phyloP scores from a whole-genome alignment of 1,140 invertebrate species.

The Thrips palmi region DNA sequence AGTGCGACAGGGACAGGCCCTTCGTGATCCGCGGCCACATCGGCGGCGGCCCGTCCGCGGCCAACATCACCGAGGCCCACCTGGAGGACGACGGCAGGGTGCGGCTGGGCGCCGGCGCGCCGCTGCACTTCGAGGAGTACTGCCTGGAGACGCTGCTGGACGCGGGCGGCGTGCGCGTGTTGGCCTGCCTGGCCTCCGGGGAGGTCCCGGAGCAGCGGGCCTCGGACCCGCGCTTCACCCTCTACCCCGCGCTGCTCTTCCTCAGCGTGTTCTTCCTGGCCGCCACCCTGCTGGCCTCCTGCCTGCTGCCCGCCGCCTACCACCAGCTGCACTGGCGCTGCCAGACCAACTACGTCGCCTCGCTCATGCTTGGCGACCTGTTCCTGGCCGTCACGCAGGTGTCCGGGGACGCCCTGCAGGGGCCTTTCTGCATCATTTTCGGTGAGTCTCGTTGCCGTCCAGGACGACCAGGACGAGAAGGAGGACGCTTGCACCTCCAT shows the following conservation, averaged over 20 bases:
- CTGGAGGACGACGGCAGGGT: slow-evolving; percentile 28
- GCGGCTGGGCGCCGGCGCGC: slow-evolving; percentile 19
- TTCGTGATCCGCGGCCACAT: slow-evolving; percentile 6
- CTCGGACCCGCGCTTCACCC: slow-evolving; percentile 35
- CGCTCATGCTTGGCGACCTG: slow-evolving; percentile 55
- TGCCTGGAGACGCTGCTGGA: slow-evolving; percentile 39
- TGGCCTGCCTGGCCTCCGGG: slow-evolving; percentile 33
- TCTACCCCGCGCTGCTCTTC: slow-evolving; percentile 54
- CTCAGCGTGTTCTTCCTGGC: slow-evolving; percentile 58
- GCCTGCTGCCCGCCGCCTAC: slow-evolving; percentile 54
- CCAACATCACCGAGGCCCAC: slow-evolving; percentile 23
- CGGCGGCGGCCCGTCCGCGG: slow-evolving; percentile 23
- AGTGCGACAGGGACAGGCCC: slow-evolving; percentile 20
- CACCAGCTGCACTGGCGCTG: slow-evolving; percentile 70
- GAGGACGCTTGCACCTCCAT: no score
- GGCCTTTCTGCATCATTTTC: slow-evolving; percentile 35
- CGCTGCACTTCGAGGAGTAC: slow-evolving; percentile 30
- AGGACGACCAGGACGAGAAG: no score
- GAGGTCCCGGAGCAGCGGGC: slow-evolving; percentile 24
- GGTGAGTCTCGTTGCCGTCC: slow-evolving; percentile 47
- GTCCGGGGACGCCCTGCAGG: slow-evolving; percentile 31
- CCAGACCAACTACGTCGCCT: slow-evolving; percentile 63
- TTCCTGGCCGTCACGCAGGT: slow-evolving; percentile 55
- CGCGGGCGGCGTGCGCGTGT: slow-evolving; percentile 30
- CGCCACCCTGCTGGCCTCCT: slow-evolving; percentile 52